A percentile compares a stretch with the other conserved stretches of the same genome.
phyloP scores from a whole-genome alignment of 2,797 vertebrate species.

The Megalops cyprinoides region DNA sequence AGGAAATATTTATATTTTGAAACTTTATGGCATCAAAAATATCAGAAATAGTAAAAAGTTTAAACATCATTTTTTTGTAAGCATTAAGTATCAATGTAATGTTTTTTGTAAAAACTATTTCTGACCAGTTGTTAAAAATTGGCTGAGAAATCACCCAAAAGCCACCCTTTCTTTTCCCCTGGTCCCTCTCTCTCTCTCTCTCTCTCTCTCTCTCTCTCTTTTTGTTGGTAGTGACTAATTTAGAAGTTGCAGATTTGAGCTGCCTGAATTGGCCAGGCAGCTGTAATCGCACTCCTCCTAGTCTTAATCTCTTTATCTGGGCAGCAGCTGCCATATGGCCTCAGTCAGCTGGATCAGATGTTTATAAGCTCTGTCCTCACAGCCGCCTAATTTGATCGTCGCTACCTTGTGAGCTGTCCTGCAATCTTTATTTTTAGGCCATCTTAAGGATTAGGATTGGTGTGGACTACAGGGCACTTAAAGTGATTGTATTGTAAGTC shows the following conservation, averaged over 20 bases:
- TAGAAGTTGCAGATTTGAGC: constrained; percentile 99
- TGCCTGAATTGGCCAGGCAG: constrained; percentile 99
- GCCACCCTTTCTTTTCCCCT: constrained; percentile 55
- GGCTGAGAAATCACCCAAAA: constrained; percentile 61
- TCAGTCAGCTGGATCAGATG: constrained; percentile 99
- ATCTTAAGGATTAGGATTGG: constrained; percentile 99
- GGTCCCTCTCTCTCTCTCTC: constrained; percentile 18
- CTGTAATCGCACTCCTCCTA: constrained; percentile 99
- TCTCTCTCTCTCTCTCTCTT: constrained; percentile 34
- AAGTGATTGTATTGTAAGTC: constrained; percentile 99
- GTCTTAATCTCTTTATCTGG: constrained; percentile 99
- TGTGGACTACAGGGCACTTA: constrained; percentile 99
- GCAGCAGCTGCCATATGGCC: constrained; percentile 99
- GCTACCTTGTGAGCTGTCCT: constrained; percentile 93
- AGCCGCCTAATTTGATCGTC: constrained; percentile 94
- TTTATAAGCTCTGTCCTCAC: constrained; percentile 96
- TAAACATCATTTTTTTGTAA: too few relatives aligned
- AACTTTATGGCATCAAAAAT: not conserved
- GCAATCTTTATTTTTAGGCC: constrained; percentile 99
- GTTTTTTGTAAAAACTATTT: not conserved
- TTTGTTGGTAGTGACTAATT: constrained; percentile 90
- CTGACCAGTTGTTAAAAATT: constrained; percentile 40
- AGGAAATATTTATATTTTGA: not conserved
- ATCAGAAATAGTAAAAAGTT: too few relatives aligned
- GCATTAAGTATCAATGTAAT: too few relatives aligned